phyloP scores from a whole-genome alignment of 1,140 invertebrate genomes.

The Pachypeltis micranthus region DNA sequence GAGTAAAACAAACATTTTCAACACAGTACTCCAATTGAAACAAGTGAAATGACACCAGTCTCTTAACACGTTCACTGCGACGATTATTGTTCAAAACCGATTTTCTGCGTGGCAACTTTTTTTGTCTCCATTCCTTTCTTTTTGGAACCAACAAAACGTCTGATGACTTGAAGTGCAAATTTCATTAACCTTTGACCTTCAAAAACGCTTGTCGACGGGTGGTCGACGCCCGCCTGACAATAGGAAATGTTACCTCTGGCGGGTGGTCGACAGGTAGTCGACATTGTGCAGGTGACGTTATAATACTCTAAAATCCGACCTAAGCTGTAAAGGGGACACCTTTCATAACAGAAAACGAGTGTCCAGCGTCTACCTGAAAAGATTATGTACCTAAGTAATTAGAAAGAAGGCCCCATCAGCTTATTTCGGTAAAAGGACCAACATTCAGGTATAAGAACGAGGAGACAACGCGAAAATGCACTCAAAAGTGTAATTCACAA shows the following conservation, averaged over 20 bases:
- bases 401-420: constrained; percentile 1
- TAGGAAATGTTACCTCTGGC: constrained; percentile 7
- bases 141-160: constrained; percentile 4
- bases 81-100: constrained; percentile 1
- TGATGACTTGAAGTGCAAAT: constrained; percentile 4
- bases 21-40: too few relatives aligned
- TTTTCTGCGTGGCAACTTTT: constrained; percentile 6
- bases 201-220: constrained; percentile 8
- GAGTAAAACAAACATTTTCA: too few relatives aligned
- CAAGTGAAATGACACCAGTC: too few relatives aligned
- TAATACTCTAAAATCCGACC: constrained; percentile 2
- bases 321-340: constrained; percentile 1
- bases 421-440: neutral
- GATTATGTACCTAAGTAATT: constrained; percentile 7
- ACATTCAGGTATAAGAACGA: neutral
- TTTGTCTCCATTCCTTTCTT: constrained; percentile 4
- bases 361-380: constrained; percentile 3
- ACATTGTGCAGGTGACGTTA: constrained; percentile 1
- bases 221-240: constrained; percentile 2
- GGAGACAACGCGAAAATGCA: constrained; percentile 6
- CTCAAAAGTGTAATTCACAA: neutral
- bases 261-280: constrained; percentile 5
- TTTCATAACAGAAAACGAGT: constrained; percentile 6
- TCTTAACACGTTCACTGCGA: too few relatives aligned
- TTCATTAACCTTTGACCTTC: constrained; percentile 5